Base-by-base conservation (phyloP, 2,888 invertebrate genomes). In the Caenorhabditis imperialis region DNA sequence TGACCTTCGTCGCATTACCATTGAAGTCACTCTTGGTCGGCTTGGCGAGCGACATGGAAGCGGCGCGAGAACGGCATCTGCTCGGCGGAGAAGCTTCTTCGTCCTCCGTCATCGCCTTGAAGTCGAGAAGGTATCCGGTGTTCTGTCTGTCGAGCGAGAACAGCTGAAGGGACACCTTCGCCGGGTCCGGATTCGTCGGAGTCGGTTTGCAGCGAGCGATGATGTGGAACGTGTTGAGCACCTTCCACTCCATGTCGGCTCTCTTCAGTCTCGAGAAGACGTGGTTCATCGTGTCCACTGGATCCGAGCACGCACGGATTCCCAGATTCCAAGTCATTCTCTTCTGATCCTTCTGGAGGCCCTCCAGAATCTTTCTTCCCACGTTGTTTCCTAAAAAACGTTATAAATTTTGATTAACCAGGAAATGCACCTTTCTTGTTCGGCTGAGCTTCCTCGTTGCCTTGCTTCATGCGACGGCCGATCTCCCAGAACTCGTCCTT, bases 201-300 rank as follows among this genome's bases (percentile, higher is more conserved):
- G 69, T 98, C 42, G 98, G 91, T 6, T 92, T 92, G 45, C 94
- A 93, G 18, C 97, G 92, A 0, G 96, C 97, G 85, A 95, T 91
- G 33, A 98, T 95, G 88, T 96, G 95, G 84, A 90, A 99, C 0
- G 95, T 93, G 90, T 96, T 98, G 78, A 98, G 94, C 50, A 96
- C 93, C 90, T 96, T 97, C 98, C 98, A 98, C 89, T 98, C 96
- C 90, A 95, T 96, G 90, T 95, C 94, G 8, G 98, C 91, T 1
- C 94, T 93, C 89, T 96, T 96, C 97, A 99, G 97, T 1, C 97
- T 97, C 78, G 95, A 92, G 90, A 95, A 98, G 0, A 98, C 97
- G n/a, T 69, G 63, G n/a, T 37, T 25, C 69, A 77, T 77, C 1
- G 69, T 73, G 14, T 77, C 76, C 5, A 51, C 72, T 35, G 71